Evolutionary conservation across 1,140 invertebrate species (phyloP).

Genomic region (Bombyx mandarina): DNA sequence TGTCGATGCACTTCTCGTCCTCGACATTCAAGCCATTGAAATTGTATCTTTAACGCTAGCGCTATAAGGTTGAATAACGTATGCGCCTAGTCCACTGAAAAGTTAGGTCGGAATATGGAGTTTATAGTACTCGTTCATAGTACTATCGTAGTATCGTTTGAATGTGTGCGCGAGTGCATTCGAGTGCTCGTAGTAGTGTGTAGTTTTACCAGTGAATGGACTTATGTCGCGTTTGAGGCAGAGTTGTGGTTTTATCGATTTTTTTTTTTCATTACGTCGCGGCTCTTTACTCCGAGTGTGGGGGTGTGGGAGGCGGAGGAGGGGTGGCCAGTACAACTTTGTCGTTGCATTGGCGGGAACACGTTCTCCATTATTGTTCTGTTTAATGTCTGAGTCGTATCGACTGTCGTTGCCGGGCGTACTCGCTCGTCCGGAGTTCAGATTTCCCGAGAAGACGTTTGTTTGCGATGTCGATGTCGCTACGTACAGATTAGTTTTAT

Average conservation of each 20-base stretch:
- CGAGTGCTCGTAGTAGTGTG: conserved; percentile 6
- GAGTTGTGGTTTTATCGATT: conserved; percentile 33
- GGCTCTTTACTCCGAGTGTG: conserved; percentile 9
- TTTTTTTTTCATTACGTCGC: conserved; percentile 16
- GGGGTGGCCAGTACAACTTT: conserved; percentile 1
- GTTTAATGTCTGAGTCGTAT: too few relatives aligned
- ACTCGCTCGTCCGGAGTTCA: too few relatives aligned
- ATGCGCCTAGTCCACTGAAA: conserved; percentile 2
- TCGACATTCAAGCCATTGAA: too few relatives aligned
- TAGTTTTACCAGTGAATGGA: conserved; percentile 31
- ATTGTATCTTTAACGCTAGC: too few relatives aligned
- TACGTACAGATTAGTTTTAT: too few relatives aligned
- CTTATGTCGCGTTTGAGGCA: conserved; percentile 19
- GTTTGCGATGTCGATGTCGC: too few relatives aligned
- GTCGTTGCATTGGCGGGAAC: conserved; percentile 11
- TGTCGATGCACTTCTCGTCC: background rate
- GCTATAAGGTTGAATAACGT: conserved; percentile 11
- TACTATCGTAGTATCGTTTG: conserved; percentile 52
- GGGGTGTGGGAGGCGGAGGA: conserved; percentile 2
- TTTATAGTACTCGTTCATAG: conserved; percentile 56
- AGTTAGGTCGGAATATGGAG: conserved; percentile 60
- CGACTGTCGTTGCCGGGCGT: too few relatives aligned
- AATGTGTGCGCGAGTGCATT: conserved; percentile 23
- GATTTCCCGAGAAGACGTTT: too few relatives aligned
- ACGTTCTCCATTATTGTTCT: background rate